A percentile compares a stretch with the other conserved stretches of the same genome.
phyloP scores from a whole-genome alignment of 2,113 vertebrate genomes.

The Pleuronectes platessa region DNA sequence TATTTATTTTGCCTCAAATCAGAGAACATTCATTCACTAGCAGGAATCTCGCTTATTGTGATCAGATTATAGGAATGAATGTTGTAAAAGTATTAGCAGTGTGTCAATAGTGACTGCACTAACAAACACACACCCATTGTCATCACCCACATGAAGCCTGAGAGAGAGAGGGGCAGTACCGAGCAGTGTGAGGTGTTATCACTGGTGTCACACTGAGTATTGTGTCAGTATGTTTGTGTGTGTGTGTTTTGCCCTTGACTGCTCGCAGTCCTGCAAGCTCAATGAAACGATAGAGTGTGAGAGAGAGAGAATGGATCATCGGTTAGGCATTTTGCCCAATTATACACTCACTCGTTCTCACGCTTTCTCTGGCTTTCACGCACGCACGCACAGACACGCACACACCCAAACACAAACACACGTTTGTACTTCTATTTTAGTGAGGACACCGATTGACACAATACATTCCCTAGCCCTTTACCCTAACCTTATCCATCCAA shows the following conservation, averaged over 20 bases:
- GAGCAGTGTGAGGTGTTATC: conserved; percentile 29
- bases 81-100: not conserved
- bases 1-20: not conserved
- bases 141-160: conserved; percentile 18
- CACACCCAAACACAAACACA: not conserved
- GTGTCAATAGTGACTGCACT: not conserved
- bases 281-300: not conserved
- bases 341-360: not conserved
- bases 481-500: too few species aligned
- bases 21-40: not conserved
- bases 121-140: conserved; percentile 3
- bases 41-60: not conserved
- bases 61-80: conserved; percentile 25
- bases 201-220: conserved; percentile 38
- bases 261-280: conserved; percentile 14
- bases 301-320: not conserved
- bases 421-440: too few species aligned
- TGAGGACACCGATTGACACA: too few species aligned
- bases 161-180: conserved; percentile 27
- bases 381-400: not conserved
- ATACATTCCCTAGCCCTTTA: too few species aligned
- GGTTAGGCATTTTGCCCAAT: conserved; percentile 10
- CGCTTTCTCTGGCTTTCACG: conserved; percentile 1
- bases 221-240: not conserved
- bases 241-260: conserved; percentile 45